These are phyloP conservation scores for Quadroppia sp. DNA, from an alignment of 2,888 invertebrate species.

Conservation along the genomic window DNA sequence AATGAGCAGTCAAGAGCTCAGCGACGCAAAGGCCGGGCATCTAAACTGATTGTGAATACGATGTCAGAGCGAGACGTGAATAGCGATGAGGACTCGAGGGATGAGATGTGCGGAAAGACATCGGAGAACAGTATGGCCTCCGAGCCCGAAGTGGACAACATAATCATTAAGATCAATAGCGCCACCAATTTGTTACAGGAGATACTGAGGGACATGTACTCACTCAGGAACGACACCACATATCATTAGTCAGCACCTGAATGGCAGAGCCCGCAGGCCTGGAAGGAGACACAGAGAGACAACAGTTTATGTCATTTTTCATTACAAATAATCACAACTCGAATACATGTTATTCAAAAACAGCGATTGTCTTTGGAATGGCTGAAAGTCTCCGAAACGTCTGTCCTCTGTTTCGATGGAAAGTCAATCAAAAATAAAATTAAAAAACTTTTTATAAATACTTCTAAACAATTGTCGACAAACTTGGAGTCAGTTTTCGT, in stretches of 20 bases:
- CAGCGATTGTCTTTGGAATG: too few relatives aligned
- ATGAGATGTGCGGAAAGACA: not conserved
- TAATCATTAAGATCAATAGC: conserved; percentile 36
- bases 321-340: too few relatives aligned
- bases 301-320: too few relatives aligned
- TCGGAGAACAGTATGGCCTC: not conserved
- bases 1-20: conserved; percentile 28
- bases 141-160: conserved; percentile 25
- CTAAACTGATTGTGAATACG: conserved; percentile 11
- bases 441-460: too few relatives aligned
- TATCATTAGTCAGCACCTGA: conserved; percentile 22
- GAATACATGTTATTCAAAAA: not conserved
- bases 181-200: conserved; percentile 37
- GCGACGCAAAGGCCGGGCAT: conserved; percentile 16
- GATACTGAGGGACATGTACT: conserved; percentile 38
- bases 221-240: conserved; percentile 17
- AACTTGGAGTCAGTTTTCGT: too few relatives aligned
- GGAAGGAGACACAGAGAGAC: too few relatives aligned
- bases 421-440: too few relatives aligned
- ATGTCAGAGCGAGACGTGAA: conserved; percentile 4
- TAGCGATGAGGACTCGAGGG: not conserved
- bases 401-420: too few relatives aligned
- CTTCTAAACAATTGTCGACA: too few relatives aligned
- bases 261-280: too few relatives aligned
- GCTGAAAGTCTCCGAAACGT: too few relatives aligned